phyloP scores from a whole-genome alignment of 1,140 invertebrate genomes.

The Lamellibrachia luymesi region DNA sequence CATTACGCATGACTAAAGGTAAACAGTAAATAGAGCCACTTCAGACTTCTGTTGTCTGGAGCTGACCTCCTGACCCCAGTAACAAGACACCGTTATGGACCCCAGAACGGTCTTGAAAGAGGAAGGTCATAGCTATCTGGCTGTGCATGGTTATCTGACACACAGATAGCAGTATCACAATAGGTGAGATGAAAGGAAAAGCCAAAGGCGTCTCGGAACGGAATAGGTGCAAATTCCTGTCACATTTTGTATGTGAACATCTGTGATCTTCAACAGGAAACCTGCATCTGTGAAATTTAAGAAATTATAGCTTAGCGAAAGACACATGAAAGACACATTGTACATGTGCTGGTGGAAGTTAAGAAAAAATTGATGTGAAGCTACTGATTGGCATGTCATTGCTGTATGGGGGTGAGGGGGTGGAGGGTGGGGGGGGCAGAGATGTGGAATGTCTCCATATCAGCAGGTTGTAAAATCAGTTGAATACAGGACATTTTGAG shows the following conservation, averaged over 20 bases:
- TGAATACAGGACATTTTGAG: background rate
- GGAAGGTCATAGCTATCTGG: background rate
- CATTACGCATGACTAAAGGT: background rate
- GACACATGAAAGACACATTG: background rate
- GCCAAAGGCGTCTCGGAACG: background rate
- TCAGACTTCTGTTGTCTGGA: background rate
- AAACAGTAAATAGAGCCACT: background rate
- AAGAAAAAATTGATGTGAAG: background rate
- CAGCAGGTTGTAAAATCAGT: background rate
- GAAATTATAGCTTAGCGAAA: background rate
- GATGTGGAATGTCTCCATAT: background rate
- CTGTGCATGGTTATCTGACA: background rate
- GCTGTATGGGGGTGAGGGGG: background rate
- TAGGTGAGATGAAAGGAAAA: background rate
- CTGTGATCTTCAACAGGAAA: background rate
- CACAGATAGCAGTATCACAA: background rate
- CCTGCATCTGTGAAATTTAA: background rate
- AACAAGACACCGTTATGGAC: conserved; percentile 4
- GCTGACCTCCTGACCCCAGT: background rate
- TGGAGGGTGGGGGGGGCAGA: background rate
- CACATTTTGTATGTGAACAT: background rate
- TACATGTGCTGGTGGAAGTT: background rate
- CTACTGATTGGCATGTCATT: background rate
- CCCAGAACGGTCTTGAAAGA: background rate
- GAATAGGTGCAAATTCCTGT: background rate